Percentiles rank a stretch among this genome's conserved stretches.
Conservation (phyloP, 2,888 invertebrate genomes). For the Automeris io region DNA sequence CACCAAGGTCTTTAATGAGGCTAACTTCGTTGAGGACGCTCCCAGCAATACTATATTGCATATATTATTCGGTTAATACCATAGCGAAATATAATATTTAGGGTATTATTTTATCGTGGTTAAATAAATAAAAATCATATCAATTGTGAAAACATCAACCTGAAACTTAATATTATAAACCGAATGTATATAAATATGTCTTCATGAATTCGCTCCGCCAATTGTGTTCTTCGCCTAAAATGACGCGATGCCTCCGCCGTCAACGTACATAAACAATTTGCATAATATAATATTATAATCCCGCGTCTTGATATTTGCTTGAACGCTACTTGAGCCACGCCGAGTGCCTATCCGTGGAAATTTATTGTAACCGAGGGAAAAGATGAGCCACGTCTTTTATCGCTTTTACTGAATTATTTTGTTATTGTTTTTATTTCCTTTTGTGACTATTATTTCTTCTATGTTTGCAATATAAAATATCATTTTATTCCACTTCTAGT, state of each 20-base stretch:
- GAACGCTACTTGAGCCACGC: slow-evolving; percentile 36
- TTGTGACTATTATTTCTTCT: not conserved
- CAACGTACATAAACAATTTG: slow-evolving; percentile 42
- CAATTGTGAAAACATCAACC: too few relatives aligned
- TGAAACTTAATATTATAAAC: too few relatives aligned
- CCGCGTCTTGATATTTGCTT: slow-evolving; percentile 40
- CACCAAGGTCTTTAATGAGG: too few relatives aligned
- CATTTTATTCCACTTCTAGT: not conserved
- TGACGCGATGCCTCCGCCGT: not conserved
- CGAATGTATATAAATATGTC: too few relatives aligned
- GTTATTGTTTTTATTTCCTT: slow-evolving; percentile 12
- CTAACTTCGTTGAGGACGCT: too few relatives aligned
- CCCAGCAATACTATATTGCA: too few relatives aligned
- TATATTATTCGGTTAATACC: too few relatives aligned
- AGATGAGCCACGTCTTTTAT: slow-evolving; percentile 38
- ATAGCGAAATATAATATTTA: too few relatives aligned
- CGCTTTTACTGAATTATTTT: slow-evolving; percentile 40
- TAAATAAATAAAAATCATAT: too few relatives aligned
- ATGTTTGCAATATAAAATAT: not conserved
- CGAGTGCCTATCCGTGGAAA: slow-evolving; percentile 33
- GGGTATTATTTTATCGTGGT: too few relatives aligned
- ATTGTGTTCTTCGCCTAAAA: not conserved
- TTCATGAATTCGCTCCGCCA: not conserved
- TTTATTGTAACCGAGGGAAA: slow-evolving; percentile 40
- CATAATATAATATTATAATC: slow-evolving; percentile 59